Base-by-base conservation (phyloP, 2,888 invertebrate genomes). In the Caenorhabditis virilis region DNA sequence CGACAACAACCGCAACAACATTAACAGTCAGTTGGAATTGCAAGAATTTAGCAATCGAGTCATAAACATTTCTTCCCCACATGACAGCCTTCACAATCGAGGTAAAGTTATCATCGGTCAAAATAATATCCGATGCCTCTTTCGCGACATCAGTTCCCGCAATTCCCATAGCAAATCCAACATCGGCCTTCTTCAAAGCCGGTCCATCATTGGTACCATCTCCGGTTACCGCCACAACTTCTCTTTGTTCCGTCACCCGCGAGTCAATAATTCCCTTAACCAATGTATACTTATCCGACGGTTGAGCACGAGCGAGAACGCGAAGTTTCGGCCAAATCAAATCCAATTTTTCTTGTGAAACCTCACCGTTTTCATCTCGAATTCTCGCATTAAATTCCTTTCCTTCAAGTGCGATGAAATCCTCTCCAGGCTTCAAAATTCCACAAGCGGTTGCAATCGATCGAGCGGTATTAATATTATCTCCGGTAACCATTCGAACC, bases 61-160 rank as follows among this genome's bases (percentile, higher is more conserved):
- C 87, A 69, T 87, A 87, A 30, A 87, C 86, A 76, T 87, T 87
- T 20, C 87, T 74, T 2, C 87, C 87, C 87, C 87, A 87, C 86
- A 87, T 87, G 16, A 87, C 86, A 30, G 87, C 87, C 59, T 66
- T 86, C 22, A 87, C 87, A 45, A 87, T 87, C 55, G 85, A 85
- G 33, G 85, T 85, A 77, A 86, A 86, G 78, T 86, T 86, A 70
- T 86, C 86, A 74, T 86, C 86, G 3, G 86, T 87, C 38, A 86
- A 79, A 61, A 86, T 86, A 73, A 86, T 86, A 73, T 86, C 86
- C 39, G 97, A 98, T 30, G 98, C 98, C 86, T 98, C 97, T 85
- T 99, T 98, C 35, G 98, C 98, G 11, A 98, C 98, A 87, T 98
- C 98, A 26, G 98, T 98, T 54, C 98, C 98, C 72, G 97, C 95